Evolutionary conservation across 2,888 invertebrate species (phyloP).

Genomic region (Zygogramma bicolorata): DNA sequence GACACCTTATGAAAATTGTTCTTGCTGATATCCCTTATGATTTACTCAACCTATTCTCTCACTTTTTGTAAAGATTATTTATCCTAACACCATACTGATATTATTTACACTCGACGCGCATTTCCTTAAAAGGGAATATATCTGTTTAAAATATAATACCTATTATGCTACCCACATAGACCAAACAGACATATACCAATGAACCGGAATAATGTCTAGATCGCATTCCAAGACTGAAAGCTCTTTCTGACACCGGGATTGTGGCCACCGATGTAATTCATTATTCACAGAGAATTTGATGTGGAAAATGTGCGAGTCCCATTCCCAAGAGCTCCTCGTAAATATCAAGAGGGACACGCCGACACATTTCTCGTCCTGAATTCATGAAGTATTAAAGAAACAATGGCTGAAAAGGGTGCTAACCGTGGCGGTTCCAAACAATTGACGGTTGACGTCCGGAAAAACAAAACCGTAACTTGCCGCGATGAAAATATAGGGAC

Average conservation of each 20-base stretch:
- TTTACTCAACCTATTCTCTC: too few species aligned
- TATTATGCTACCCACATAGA: too few species aligned
- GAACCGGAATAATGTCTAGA: too few species aligned
- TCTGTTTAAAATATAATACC: too few species aligned
- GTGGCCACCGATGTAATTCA: neutral
- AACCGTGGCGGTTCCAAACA: constrained; percentile 42
- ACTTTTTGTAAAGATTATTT: too few species aligned
- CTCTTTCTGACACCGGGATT: neutral
- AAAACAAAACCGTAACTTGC: constrained; percentile 41
- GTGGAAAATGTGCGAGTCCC: neutral
- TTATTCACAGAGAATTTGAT: neutral
- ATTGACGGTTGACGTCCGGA: constrained; percentile 41
- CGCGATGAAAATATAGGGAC: constrained; percentile 38
- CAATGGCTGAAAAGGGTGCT: constrained; percentile 31
- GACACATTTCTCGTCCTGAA: constrained; percentile 8
- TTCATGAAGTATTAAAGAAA: constrained; percentile 20
- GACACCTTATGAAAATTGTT: too few species aligned
- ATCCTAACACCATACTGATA: too few species aligned
- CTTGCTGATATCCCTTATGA: too few species aligned
- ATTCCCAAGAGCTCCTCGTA: neutral
- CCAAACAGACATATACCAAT: too few species aligned
- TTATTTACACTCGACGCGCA: too few species aligned
- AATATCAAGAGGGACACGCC: neutral
- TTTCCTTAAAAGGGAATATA: too few species aligned
- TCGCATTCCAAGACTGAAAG: neutral